Conservation (phyloP, 1,140 invertebrate genomes). For the Portunus trituberculatus region DNA sequence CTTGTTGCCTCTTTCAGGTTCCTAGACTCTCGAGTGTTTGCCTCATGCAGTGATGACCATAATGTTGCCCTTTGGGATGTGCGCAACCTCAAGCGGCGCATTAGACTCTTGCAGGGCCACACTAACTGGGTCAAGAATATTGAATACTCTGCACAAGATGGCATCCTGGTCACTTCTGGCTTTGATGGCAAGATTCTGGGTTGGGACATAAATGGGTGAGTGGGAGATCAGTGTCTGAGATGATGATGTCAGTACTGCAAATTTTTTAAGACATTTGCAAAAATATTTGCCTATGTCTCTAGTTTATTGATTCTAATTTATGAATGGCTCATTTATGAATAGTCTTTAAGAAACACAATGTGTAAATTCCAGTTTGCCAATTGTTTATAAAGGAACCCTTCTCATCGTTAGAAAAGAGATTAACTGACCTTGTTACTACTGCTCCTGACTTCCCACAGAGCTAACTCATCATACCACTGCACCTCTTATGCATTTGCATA, state of each 20-base stretch:
- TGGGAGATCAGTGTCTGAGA: neutral
- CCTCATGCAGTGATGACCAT: slow-evolving; percentile 95
- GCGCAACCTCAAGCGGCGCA: slow-evolving; percentile 88
- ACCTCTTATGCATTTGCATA: too few relatives aligned
- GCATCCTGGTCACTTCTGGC: slow-evolving; percentile 92
- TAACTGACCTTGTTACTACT: too few relatives aligned
- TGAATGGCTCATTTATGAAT: too few relatives aligned
- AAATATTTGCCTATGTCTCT: too few relatives aligned
- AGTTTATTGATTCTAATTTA: too few relatives aligned
- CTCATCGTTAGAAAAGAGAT: too few relatives aligned
- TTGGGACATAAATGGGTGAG: slow-evolving; percentile 94
- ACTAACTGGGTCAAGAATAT: slow-evolving; percentile 98
- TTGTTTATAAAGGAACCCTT: too few relatives aligned
- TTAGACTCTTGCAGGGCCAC: slow-evolving; percentile 90
- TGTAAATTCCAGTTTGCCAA: too few relatives aligned
- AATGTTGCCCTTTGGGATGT: slow-evolving; percentile 96
- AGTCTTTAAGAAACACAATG: too few relatives aligned
- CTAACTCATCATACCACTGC: too few relatives aligned
- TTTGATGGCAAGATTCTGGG: slow-evolving; percentile 96
- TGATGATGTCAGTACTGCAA: neutral
- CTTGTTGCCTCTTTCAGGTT: slow-evolving; percentile 84
- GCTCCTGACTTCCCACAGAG: too few relatives aligned
- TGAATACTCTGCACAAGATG: slow-evolving; percentile 93
- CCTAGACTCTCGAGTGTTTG: slow-evolving; percentile 92
- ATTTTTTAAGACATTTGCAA: too few relatives aligned